Base-by-base conservation (phyloP, 2,113 vertebrate genomes). In the Arenaria interpres region DNA sequence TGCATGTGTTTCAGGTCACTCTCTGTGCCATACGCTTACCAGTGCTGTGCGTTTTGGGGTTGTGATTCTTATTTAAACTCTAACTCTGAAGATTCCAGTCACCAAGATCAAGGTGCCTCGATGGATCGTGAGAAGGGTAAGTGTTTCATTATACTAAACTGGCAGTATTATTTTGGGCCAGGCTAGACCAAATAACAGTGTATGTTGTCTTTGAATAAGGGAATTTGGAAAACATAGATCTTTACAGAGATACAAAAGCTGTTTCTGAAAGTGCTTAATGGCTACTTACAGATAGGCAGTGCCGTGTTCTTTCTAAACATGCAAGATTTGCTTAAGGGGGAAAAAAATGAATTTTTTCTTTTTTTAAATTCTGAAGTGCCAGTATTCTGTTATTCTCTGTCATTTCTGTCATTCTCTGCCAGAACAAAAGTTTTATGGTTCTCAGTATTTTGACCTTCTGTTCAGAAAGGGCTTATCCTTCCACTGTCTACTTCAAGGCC, bases 11-110 rank as follows among this genome's bases (percentile, higher is more conserved):
- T 72, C 68, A 99, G 99, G 98, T 99, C 99, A 35, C 98, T 99
- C 82, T 99, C 99, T 50, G 99, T 99, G 51, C 99, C 99, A 0
- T 99, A 99, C 35, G 99, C 99, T 67, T 99, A 99, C 97, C 99
- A 99, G 96, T 99, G 99, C 97, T 99, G 99, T 96, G 99, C 99
- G 2, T 99, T 99, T 93, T 98, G 99, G 91, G 99, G 98, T 13
- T 99, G 99, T 96, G 99, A 99, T 91, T 98, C 99, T 51, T 96
- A 98, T 3, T 85, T 94, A 30, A 98, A 97, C 89, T 96, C 98
- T 13, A 97, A 98, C 23, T 95, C 97, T 51, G 98, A 98, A 56
- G 98, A 97, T 66, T 97, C 98, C 54, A 83, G 83, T 56, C 98
- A 97, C 88, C 98, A 98, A 95, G 98, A 97, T 66, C 92, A 98